A percentile compares a stretch with the other conserved stretches of the same genome.
Conservation (phyloP, 2,797 vertebrate genomes). For the Sebastes miniatus region DNA sequence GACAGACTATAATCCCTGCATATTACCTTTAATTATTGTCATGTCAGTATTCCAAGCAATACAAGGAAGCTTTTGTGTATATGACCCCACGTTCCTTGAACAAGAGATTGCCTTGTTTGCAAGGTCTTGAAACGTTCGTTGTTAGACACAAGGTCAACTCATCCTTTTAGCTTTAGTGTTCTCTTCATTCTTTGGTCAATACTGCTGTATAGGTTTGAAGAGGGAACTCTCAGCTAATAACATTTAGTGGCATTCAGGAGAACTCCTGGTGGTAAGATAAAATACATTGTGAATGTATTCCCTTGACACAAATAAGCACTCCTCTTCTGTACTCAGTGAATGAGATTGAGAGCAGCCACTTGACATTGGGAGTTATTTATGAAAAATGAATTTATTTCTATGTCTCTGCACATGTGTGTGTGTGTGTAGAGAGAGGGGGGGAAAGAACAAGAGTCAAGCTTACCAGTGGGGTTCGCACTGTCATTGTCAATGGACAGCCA, state of each 20-base stretch:
- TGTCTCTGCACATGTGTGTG: neutral
- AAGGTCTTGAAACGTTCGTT: neutral
- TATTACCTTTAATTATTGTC: neutral
- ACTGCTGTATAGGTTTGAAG: slow-evolving; percentile 1
- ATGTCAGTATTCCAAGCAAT: neutral
- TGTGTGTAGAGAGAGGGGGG: neutral
- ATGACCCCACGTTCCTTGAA: neutral
- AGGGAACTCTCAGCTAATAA: neutral
- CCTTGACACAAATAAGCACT: slow-evolving; percentile 6
- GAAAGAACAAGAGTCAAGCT: slow-evolving; percentile 1
- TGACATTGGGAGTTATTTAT: slow-evolving; percentile 33
- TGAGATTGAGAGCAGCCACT: neutral
- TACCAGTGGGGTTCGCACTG: slow-evolving; percentile 27
- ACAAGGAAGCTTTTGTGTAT: neutral
- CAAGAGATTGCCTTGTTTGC: neutral
- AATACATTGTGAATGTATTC: neutral
- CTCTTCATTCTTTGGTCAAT: neutral
- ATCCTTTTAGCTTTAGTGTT: neutral
- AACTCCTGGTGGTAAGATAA: neutral
- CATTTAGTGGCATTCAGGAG: neutral
- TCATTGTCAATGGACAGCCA: slow-evolving; percentile 31
- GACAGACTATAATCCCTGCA: neutral
- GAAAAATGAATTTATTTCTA: slow-evolving; percentile 5
- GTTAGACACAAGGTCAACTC: neutral
- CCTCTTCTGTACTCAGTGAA: neutral